These are phyloP conservation scores for Acheta domesticus DNA, from an alignment of 2,888 invertebrate genomes.

Conservation along the genomic window DNA sequence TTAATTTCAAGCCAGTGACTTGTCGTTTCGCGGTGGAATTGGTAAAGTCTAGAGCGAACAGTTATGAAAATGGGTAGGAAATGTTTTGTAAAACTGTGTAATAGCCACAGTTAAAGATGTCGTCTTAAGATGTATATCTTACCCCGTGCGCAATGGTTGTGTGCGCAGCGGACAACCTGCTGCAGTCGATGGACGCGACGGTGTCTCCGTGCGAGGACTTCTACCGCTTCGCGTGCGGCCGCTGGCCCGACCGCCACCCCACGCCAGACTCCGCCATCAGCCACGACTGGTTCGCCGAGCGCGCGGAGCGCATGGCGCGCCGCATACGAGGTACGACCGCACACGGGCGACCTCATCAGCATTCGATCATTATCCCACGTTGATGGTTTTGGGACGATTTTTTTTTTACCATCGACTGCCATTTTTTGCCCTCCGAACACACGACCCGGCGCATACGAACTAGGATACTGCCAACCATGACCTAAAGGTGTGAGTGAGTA, in stretches of 20 bases:
- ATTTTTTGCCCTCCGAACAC: slow-evolving; percentile 39
- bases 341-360: too few relatives aligned
- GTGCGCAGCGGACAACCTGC: slow-evolving; percentile 63
- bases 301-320: slow-evolving; percentile 52
- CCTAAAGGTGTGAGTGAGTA: fast-evolving
- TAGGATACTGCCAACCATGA: neutral
- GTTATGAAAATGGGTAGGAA: too few relatives aligned
- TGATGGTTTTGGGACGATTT: too few relatives aligned
- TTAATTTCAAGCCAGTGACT: too few relatives aligned
- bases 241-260: slow-evolving; percentile 71
- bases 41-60: too few relatives aligned
- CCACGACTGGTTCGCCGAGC: slow-evolving; percentile 55
- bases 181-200: slow-evolving; percentile 67
- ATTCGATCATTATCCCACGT: too few relatives aligned
- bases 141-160: too few relatives aligned
- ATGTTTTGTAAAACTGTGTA: too few relatives aligned
- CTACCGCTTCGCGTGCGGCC: slow-evolving; percentile 74
- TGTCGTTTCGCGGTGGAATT: too few relatives aligned
- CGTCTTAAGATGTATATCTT: too few relatives aligned
- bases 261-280: slow-evolving; percentile 66
- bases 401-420: too few relatives aligned
- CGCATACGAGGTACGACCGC: slow-evolving; percentile 50
- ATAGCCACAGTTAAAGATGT: too few relatives aligned
- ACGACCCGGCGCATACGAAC: slow-evolving; percentile 59
- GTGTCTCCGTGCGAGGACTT: slow-evolving; percentile 78